A percentile compares a stretch with the other conserved stretches of the same genome.
Evolutionary conservation across 2,113 vertebrate species (phyloP).

Genomic region (Anolis carolinensis): DNA sequence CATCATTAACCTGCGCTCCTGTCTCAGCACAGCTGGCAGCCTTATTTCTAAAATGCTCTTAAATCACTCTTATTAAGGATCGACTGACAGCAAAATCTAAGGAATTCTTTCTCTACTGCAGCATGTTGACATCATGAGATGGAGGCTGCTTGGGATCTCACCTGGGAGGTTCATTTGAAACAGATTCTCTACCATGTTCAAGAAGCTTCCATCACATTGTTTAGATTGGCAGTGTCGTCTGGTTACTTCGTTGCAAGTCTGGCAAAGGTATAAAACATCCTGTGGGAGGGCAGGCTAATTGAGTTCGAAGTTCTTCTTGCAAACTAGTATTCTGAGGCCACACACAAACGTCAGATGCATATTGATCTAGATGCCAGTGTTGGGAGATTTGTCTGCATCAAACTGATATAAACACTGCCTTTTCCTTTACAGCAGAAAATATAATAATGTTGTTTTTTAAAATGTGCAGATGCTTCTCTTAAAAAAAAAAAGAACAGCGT

Average conservation of each 20-base stretch:
- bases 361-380: constrained; percentile 11
- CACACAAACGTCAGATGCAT: constrained; percentile 36
- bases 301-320: background rate
- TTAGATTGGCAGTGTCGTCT: constrained; percentile 1
- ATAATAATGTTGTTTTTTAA: background rate
- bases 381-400: constrained; percentile 40
- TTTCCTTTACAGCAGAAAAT: background rate
- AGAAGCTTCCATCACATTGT: background rate
- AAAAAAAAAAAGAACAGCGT: background rate
- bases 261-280: background rate
- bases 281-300: constrained; percentile 4
- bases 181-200: constrained; percentile 17
- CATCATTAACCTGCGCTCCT: constrained; percentile 8
- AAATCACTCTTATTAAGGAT: constrained; percentile 30
- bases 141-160: constrained; percentile 16
- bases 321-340: constrained; percentile 4
- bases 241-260: background rate
- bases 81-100: constrained; percentile 40
- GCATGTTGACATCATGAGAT: background rate
- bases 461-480: background rate
- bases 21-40: background rate
- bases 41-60: constrained; percentile 34
- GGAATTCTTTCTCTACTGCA: background rate
- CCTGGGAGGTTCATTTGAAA: constrained; percentile 26
- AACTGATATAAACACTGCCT: constrained; percentile 1